Percentiles rank a stretch among this genome's conserved stretches.
Conservation (phyloP, 2,113 vertebrate genomes). For the Vombatus ursinus region DNA sequence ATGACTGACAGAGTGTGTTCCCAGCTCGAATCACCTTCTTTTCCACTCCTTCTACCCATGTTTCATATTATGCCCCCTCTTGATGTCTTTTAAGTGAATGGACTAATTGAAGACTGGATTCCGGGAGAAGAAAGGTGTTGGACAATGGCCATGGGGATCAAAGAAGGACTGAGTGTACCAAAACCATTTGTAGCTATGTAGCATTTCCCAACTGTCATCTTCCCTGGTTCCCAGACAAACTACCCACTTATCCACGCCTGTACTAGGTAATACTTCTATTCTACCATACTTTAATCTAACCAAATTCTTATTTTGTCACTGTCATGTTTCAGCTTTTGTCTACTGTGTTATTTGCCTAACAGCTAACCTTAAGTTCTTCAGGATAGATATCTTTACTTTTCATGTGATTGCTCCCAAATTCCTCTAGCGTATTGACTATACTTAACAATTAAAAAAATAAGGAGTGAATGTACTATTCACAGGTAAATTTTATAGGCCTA, state of each 20-base stretch:
- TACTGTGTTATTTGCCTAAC: constrained; percentile 8
- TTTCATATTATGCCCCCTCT: constrained; percentile 35
- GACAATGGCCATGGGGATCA: constrained; percentile 21
- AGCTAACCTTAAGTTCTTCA: constrained; percentile 29
- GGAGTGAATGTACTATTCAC: not conserved
- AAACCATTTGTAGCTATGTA: not conserved
- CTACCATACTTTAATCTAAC: not conserved
- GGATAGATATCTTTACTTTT: not conserved
- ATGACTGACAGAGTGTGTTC: constrained; percentile 43
- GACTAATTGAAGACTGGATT: constrained; percentile 38
- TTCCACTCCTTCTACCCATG: constrained; percentile 24
- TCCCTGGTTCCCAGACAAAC: not conserved
- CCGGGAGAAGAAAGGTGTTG: constrained; percentile 28
- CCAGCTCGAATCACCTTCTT: not conserved
- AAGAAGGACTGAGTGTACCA: constrained; percentile 37
- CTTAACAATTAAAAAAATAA: constrained; percentile 26
- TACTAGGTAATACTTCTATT: not conserved
- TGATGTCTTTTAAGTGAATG: constrained; percentile 36
- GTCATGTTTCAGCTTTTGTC: constrained; percentile 29
- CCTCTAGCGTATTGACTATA: constrained; percentile 13
- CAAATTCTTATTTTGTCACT: not conserved
- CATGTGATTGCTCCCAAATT: constrained; percentile 4
- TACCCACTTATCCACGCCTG: not conserved
- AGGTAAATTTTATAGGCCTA: not conserved
- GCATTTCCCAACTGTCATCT: not conserved